Percentiles rank a stretch among this genome's conserved stretches.
These are phyloP conservation scores for Phrynosoma blainvillii DNA, from an alignment of 2,113 vertebrate genomes.

Conservation along the genomic window DNA sequence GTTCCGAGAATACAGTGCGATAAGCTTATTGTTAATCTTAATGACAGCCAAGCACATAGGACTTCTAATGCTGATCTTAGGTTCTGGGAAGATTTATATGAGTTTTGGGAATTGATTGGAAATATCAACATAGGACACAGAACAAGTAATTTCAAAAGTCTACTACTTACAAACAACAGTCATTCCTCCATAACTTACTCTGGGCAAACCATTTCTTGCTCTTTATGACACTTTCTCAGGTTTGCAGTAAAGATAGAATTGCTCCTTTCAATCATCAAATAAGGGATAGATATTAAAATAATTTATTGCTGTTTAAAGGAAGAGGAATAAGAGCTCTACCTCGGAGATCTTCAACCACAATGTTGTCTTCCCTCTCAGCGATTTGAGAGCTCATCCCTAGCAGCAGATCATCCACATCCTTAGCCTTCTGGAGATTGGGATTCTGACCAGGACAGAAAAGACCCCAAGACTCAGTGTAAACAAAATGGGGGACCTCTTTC, in stretches of 20 bases:
- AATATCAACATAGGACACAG: no score
- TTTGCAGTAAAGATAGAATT: rapidly evolving
- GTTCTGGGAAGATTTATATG: no score
- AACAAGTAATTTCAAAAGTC: no score
- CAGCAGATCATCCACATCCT: conserved; percentile 83
- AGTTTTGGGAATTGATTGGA: no score
- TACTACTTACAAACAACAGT: not conserved
- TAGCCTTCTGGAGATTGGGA: conserved; percentile 62
- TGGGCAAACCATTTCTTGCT: not conserved
- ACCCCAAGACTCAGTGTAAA: not conserved
- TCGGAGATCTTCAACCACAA: conserved; percentile 91
- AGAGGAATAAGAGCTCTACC: conserved; percentile 72
- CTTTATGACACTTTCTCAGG: not conserved
- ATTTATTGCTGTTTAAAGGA: not conserved
- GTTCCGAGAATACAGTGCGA: no score
- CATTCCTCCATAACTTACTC: no score
- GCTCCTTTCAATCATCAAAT: no score
- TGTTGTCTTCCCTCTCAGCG: conserved; percentile 87
- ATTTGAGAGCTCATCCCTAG: conserved; percentile 97
- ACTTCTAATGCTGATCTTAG: no score
- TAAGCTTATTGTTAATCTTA: no score
- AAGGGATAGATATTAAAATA: not conserved
- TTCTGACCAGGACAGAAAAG: conserved; percentile 71
- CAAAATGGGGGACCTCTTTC: no score
- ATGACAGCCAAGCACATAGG: no score